phyloP scores from a whole-genome alignment of 2,113 vertebrate species.

The Mungos mungo region DNA sequence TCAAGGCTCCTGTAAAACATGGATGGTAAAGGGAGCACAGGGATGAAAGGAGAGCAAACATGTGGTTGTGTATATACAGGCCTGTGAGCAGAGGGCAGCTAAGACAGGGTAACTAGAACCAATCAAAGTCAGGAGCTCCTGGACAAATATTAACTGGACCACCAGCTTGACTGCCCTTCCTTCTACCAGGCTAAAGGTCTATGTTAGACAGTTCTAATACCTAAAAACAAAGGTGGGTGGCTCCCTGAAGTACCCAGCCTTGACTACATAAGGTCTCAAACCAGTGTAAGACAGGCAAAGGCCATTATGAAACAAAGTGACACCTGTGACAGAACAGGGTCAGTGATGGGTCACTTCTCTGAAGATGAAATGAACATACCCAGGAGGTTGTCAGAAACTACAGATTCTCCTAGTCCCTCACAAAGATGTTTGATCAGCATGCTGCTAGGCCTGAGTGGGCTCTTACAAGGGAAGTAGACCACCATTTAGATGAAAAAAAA shows the following conservation, averaged over 20 bases:
- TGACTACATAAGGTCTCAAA: neutral
- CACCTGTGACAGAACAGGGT: neutral
- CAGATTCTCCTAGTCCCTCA: neutral
- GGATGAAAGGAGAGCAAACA: neutral
- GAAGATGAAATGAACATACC: neutral
- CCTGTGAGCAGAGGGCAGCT: neutral
- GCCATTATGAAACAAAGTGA: neutral
- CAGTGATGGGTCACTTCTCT: neutral
- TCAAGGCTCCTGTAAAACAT: neutral
- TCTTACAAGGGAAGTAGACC: neutral
- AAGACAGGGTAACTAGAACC: neutral
- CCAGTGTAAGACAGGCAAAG: neutral
- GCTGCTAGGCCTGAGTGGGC: neutral
- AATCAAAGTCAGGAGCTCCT: neutral
- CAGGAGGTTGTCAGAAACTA: neutral
- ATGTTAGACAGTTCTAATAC: neutral
- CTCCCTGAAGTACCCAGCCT: neutral
- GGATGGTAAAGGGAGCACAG: neutral
- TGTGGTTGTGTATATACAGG: neutral
- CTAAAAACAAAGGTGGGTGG: neutral
- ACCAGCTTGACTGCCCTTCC: neutral
- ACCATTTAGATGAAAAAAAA: neutral
- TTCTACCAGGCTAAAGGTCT: neutral
- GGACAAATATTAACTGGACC: slow-evolving; percentile 8
- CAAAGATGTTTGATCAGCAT: neutral